Evolutionary conservation across 2,113 vertebrate genomes (phyloP).

Genomic region (Phaethornis superciliosus): DNA sequence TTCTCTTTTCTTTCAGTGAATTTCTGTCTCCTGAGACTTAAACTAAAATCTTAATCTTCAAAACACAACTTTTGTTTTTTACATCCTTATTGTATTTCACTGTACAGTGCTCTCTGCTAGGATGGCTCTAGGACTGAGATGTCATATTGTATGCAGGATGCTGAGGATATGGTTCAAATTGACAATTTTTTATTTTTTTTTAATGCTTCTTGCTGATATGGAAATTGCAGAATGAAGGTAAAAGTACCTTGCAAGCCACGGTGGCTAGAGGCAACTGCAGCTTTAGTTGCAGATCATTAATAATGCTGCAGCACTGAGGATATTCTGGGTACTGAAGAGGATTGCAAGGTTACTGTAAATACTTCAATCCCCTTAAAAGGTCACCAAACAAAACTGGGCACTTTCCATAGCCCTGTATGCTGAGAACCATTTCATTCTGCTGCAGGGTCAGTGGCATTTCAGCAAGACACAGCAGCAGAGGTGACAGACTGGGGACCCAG

Average conservation of each 20-base stretch:
- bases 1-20: not conserved
- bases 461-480: not conserved
- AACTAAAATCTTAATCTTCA: not conserved
- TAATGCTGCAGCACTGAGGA: not conserved
- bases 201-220: not conserved
- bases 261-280: not conserved
- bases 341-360: not conserved
- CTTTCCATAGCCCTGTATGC: not conserved
- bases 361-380: not conserved
- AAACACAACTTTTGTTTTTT: not conserved
- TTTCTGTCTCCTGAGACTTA: not conserved
- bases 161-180: not conserved
- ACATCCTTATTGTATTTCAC: not conserved
- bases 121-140: not conserved
- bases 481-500: not conserved
- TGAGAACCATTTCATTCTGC: not conserved
- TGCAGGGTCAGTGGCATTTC: not conserved
- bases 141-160: not conserved
- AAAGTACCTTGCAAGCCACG: not conserved
- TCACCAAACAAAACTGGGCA: not conserved
- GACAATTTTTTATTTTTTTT: not conserved
- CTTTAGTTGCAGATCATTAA: not conserved
- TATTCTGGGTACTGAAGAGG: not conserved
- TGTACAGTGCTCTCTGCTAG: not conserved
- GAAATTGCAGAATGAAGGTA: not conserved